Base-by-base conservation (phyloP, 2,797 vertebrate genomes). In the Ara ararauna region DNA sequence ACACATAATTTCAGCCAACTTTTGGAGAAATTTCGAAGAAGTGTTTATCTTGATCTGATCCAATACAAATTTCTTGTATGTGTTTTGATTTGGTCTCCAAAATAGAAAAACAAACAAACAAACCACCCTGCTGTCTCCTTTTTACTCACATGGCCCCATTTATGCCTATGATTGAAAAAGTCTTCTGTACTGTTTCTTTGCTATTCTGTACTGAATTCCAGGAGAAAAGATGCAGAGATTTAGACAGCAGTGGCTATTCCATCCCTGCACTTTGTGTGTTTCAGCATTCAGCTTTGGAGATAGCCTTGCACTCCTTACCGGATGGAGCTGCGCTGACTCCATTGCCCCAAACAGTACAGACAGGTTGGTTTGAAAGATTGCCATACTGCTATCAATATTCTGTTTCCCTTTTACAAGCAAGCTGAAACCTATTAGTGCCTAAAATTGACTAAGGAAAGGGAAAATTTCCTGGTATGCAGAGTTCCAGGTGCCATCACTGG, bases 211-310 rank as follows among this genome's bases (percentile, higher is more conserved):
- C 20, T 60, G 62, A 86, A 42, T 82, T 89, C 13, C 10, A 58
- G 48, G 70, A 71, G 44, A 54, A 50, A 72, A 72, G 42, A 38
- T 27, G 7, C 23, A 62, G 18, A 65, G 22, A 36, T 56, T 67
- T 61, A 68, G 18, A 17, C 9, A 61, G 8, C 11, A 56, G 45
- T 84, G 48, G 24, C 17, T 36, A 36, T 60, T 60, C 34, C 56
- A 36, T 60, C 23, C 56, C 23, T 32, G 34, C 22, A 20, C 14
- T 82, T 75, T 6, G 8, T 5, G 11, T 73, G n/a, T 79, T 93
- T 36, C 2, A 44, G 22, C 0, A 0, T 84, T 91, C 1, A 1
- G 21, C 29, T 84, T 91, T 70, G 67, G n/a, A 80, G 44, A 34
- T 22, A n/a, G 23, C 38, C 30, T 42, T 66, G 47, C 14, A 11